Conservation (phyloP, 2,113 vertebrate species). For the Cryptomyrus ogoouensis region DNA sequence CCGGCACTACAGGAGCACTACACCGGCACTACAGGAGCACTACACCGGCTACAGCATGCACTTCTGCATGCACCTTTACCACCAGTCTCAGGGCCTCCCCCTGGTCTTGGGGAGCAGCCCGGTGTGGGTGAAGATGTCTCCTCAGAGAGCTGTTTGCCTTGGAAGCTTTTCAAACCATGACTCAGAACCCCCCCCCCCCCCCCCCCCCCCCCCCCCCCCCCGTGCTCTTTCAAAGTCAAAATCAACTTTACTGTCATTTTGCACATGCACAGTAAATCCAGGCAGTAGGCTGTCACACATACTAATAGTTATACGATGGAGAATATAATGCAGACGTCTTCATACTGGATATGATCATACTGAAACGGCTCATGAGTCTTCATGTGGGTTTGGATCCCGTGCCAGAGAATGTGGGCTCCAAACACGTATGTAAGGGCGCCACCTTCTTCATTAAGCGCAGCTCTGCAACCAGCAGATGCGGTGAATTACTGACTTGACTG, state of each 20-base stretch:
- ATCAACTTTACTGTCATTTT: not conserved
- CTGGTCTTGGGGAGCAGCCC: not conserved
- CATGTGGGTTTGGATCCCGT: not conserved
- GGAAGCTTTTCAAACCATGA: conserved; percentile 11
- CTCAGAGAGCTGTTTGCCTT: not conserved
- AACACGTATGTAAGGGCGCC: not conserved
- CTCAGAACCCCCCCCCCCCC: not conserved
- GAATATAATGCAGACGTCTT: not conserved
- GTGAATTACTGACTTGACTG: not conserved
- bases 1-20: too few species aligned
- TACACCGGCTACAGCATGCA: not conserved
- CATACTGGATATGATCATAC: not conserved
- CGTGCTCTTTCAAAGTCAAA: not conserved
- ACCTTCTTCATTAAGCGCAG: too few species aligned
- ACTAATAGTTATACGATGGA: not conserved
- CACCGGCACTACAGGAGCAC: too few species aligned
- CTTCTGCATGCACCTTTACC: not conserved
- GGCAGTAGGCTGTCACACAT: not conserved
- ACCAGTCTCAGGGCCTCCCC: not conserved
- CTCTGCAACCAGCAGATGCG: not conserved
- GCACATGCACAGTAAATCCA: not conserved
- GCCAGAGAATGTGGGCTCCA: not conserved
- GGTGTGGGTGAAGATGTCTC: not conserved
- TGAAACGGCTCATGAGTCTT: not conserved
- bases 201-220: too few species aligned